Evolutionary conservation across 2,888 invertebrate species (phyloP).

Genomic region (Sipunculus nudus): DNA sequence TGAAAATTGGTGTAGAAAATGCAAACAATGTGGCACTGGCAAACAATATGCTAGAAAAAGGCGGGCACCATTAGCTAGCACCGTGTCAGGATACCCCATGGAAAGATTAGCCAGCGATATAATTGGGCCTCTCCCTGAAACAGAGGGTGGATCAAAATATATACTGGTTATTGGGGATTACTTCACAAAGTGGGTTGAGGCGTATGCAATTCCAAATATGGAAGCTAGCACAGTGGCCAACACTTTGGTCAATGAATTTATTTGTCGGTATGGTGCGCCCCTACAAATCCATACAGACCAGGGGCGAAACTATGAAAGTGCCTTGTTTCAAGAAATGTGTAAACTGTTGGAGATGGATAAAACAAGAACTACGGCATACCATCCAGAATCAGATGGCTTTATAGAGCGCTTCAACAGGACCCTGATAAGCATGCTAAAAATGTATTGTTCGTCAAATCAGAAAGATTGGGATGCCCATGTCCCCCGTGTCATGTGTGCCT

Average conservation of each 20-base stretch:
- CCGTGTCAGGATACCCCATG: neutral
- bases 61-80: neutral
- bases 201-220: neutral
- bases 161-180: slow-evolving; percentile 1
- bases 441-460: too few species aligned
- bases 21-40: too few species aligned
- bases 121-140: neutral
- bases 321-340: neutral
- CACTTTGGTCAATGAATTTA: neutral
- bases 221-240: neutral
- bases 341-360: neutral
- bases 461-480: too few species aligned
- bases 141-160: neutral
- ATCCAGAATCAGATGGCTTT: neutral
- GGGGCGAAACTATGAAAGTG: neutral
- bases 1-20: too few species aligned
- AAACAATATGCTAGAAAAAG: too few species aligned
- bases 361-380: neutral
- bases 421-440: too few species aligned
- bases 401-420: too few species aligned
- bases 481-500: too few species aligned
- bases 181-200: slow-evolving; percentile 1
- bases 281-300: neutral
- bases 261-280: neutral
- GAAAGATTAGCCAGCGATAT: neutral